Base-by-base conservation (phyloP, 2,888 invertebrate genomes). In the Biston betularia region DNA sequence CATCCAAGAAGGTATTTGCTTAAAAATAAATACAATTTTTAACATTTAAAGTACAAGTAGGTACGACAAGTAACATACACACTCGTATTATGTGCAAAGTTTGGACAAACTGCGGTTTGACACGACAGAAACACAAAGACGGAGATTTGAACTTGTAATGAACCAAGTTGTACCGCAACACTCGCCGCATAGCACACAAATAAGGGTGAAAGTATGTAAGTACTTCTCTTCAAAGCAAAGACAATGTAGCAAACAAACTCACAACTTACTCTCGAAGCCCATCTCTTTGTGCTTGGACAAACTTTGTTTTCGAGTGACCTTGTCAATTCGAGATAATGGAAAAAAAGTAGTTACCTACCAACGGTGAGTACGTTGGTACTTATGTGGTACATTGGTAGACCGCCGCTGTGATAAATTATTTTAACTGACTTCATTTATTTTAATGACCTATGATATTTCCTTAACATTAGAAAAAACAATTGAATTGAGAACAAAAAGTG, bases 241-340 rank as follows among this genome's bases (percentile, higher is more conserved):
- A 46, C 46, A 34, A 58, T 15, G 48, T 64, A 64, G 59, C 54
- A 46, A 64, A 48, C 40, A 4, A 24, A 24, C 14, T 42, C n/a
- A 48, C 42, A 59, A 35, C 44, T 56, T 46, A 59, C 42, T 59
- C 12, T 7, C 7, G 49, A 40, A 53, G 40, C 15, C 40, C n/a
- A 46, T 40, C 34, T 42, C 6, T 56, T 12, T 40, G 38, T 1
- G 35, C 53, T 15, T 42, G 58, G 34, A 54, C 53, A 52, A 58
- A 64, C 53, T 64, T 64, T n/a, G 58, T 53, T 12, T 10, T 33
- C 48, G n/a, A 59, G 52, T 52, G 44, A 33, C 6, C 40, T 54
- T 59, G 53, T 52, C 14, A 54, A 52, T 14, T 15, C 11, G 15
- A 2, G 38, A 38, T 6, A 38, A 24, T 24, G 3, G 24, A 24